Evolutionary conservation across 2,113 vertebrate species (phyloP).

Genomic region (Phylloscopus whistleri): DNA sequence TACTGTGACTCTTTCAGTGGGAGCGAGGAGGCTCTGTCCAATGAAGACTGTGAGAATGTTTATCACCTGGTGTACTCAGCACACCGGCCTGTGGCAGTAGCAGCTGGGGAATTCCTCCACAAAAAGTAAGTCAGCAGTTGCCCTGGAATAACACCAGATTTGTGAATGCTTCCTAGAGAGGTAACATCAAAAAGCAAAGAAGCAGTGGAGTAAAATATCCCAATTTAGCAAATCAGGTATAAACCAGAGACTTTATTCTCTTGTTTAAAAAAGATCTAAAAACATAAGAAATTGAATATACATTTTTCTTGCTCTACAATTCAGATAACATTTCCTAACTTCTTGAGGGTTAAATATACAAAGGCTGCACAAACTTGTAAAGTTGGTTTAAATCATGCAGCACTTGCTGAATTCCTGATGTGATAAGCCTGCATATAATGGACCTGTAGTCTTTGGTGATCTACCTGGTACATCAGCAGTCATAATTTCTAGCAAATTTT

Average conservation of each 20-base stretch:
- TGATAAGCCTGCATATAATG: not conserved
- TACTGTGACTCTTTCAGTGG: conserved; percentile 80
- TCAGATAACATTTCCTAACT: not conserved
- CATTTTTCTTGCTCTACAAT: not conserved
- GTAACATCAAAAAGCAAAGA: not conserved
- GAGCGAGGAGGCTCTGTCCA: conserved; percentile 96
- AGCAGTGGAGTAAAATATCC: not conserved
- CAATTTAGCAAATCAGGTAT: not conserved
- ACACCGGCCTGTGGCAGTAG: conserved; percentile 95
- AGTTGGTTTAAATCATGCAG: not conserved
- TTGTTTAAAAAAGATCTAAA: not conserved
- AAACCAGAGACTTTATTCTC: not conserved
- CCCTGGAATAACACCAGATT: not conserved
- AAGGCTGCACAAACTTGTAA: not conserved
- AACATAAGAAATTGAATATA: not conserved
- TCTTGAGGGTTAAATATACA: not conserved
- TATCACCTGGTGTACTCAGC: conserved; percentile 99
- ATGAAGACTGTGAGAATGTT: conserved; percentile 99
- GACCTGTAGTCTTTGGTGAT: not conserved
- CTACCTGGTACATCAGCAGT: not conserved
- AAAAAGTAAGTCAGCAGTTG: conserved; percentile 84
- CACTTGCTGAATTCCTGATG: not conserved
- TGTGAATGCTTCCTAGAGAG: not conserved
- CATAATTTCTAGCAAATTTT: not conserved
- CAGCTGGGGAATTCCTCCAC: conserved; percentile 97